Conservation (phyloP, 2,888 invertebrate genomes). For the Petrolisthes manimaculis region DNA sequence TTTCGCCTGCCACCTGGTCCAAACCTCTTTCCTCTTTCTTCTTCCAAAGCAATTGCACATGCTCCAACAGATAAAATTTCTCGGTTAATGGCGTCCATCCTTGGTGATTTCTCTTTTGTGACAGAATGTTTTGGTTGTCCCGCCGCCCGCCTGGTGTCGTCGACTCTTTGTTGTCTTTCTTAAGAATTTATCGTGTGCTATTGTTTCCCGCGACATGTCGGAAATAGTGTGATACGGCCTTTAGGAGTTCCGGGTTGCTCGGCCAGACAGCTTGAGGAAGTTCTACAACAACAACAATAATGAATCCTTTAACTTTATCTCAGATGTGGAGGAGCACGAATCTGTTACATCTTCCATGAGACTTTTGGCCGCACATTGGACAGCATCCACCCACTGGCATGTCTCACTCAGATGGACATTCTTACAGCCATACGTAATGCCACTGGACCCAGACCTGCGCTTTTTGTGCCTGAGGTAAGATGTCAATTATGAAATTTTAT, state of each 20-base stretch:
- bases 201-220: too few species aligned
- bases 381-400: constrained; percentile 93
- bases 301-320: background rate
- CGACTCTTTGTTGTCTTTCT: too few species aligned
- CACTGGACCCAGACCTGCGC: constrained; percentile 90
- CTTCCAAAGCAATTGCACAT: too few species aligned
- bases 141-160: too few species aligned
- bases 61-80: too few species aligned
- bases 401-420: constrained; percentile 91
- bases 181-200: too few species aligned
- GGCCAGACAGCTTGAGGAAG: background rate
- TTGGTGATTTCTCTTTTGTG: too few species aligned
- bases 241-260: background rate
- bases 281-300: background rate
- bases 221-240: too few species aligned
- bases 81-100: too few species aligned
- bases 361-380: constrained; percentile 95
- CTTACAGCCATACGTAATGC: constrained; percentile 99
- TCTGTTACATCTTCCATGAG: constrained; percentile 99
- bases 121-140: too few species aligned
- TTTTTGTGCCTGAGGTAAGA: constrained; percentile 85
- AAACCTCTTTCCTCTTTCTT: too few species aligned
- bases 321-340: constrained; percentile 96
- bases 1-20: too few species aligned
- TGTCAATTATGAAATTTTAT: background rate